A percentile compares a stretch with the other conserved stretches of the same genome.
Conservation (phyloP, 2,888 invertebrate genomes). For the Amblyteles armatorius region DNA sequence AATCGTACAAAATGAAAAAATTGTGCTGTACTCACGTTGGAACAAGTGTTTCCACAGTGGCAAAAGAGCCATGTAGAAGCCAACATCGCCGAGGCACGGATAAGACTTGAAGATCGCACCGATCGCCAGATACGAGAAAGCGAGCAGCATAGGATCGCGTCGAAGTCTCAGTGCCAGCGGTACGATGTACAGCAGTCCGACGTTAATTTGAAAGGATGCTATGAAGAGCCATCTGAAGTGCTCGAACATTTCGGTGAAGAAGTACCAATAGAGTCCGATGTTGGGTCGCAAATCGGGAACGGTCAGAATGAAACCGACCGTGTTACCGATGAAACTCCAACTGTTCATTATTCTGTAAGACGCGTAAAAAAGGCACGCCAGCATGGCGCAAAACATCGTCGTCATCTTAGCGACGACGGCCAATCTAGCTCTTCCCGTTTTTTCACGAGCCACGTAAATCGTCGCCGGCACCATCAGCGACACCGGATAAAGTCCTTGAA, state of each 20-base stretch:
- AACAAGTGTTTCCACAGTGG: conserved; percentile 97
- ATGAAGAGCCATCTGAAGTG: conserved; percentile 98
- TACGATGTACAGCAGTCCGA: conserved; percentile 94
- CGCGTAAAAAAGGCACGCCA: conserved; percentile 86
- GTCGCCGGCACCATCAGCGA: conserved; percentile 93
- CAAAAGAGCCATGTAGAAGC: conserved; percentile 94
- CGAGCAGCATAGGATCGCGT: conserved; percentile 92
- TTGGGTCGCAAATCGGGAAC: conserved; percentile 98
- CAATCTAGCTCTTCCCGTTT: conserved; percentile 85
- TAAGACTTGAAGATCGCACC: conserved; percentile 98
- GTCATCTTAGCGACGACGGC: conserved; percentile 86
- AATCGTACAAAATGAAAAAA: background rate
- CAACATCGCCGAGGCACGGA: conserved; percentile 97
- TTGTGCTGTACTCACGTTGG: conserved; percentile 88
- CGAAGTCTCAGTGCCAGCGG: conserved; percentile 93
- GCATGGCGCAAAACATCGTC: conserved; percentile 86
- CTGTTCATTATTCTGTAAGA: conserved; percentile 89
- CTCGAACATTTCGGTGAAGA: conserved; percentile 99
- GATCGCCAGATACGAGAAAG: conserved; percentile 92
- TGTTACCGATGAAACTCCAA: conserved; percentile 84
- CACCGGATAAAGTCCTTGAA: conserved; percentile 94
- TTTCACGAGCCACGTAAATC: conserved; percentile 88
- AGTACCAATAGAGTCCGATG: conserved; percentile 99
- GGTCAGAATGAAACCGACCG: conserved; percentile 89
- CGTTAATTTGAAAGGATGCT: conserved; percentile 98